These are phyloP conservation scores for Anhinga rufa DNA, from an alignment of 2,113 vertebrate species.

Conservation along the genomic window DNA sequence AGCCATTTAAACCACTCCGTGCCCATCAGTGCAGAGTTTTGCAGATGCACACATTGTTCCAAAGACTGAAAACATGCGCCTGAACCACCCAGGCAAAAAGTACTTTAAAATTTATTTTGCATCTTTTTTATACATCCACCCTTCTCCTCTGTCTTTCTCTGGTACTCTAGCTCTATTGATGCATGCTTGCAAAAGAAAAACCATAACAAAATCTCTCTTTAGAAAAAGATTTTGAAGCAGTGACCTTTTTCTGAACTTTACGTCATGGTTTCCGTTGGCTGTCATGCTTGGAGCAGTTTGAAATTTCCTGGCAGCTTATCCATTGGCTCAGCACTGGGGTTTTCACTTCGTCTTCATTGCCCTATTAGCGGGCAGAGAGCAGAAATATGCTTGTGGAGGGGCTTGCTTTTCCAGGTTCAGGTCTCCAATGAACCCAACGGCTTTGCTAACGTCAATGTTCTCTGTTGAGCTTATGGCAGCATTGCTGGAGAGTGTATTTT, in stretches of 20 bases:
- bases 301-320: constrained; percentile 18
- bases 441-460: background rate
- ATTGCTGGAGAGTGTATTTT: background rate
- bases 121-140: background rate
- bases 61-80: background rate
- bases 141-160: background rate
- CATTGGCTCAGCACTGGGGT: background rate
- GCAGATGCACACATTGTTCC: background rate
- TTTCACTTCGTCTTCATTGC: constrained; percentile 15
- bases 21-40: background rate
- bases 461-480: background rate
- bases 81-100: background rate
- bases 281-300: background rate
- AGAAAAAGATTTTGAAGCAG: constrained; percentile 5
- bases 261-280: constrained; percentile 43
- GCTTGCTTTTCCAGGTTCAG: background rate
- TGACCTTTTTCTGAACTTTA: constrained; percentile 41
- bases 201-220: background rate
- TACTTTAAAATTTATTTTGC: background rate
- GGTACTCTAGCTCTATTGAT: background rate
- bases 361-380: constrained; percentile 32
- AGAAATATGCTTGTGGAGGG: background rate
- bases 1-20: background rate
- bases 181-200: background rate
- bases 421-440: background rate